These are phyloP conservation scores for Xerus inauris DNA, from an alignment of 2,113 vertebrate genomes.

Conservation along the genomic window DNA sequence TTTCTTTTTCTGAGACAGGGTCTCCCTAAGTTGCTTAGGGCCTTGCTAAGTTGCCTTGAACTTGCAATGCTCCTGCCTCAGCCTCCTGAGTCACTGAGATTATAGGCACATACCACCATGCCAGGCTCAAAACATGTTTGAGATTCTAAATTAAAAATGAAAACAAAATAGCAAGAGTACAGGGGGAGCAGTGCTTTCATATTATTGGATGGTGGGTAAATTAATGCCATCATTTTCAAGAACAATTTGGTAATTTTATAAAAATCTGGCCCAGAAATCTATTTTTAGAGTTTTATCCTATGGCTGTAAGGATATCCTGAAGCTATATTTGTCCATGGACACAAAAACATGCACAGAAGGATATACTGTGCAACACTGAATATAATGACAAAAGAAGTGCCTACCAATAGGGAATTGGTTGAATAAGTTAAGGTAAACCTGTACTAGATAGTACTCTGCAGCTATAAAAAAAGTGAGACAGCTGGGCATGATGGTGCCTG, in stretches of 20 bases:
- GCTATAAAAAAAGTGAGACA: neutral
- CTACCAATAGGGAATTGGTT: neutral
- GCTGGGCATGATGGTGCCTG: neutral
- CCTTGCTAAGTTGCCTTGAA: too few relatives aligned
- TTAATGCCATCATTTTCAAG: neutral
- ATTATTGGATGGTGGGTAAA: neutral
- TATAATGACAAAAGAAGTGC: neutral
- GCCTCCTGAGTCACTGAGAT: too few relatives aligned
- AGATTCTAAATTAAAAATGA: neutral
- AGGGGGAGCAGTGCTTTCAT: neutral
- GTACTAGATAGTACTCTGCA: neutral
- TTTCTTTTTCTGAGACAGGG: too few relatives aligned
- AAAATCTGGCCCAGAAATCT: constrained; percentile 6
- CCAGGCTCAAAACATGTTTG: neutral
- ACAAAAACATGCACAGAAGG: neutral
- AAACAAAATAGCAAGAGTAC: neutral
- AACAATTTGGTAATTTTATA: neutral
- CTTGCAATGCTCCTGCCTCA: too few relatives aligned
- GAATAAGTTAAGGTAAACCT: neutral
- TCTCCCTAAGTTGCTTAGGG: too few relatives aligned
- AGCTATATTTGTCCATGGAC: neutral
- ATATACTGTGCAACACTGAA: neutral
- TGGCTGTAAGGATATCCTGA: neutral
- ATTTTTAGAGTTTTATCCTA: neutral
- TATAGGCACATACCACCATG: too few relatives aligned